Conservation (phyloP, 1,140 invertebrate genomes). For the Sycophila sp. region DNA sequence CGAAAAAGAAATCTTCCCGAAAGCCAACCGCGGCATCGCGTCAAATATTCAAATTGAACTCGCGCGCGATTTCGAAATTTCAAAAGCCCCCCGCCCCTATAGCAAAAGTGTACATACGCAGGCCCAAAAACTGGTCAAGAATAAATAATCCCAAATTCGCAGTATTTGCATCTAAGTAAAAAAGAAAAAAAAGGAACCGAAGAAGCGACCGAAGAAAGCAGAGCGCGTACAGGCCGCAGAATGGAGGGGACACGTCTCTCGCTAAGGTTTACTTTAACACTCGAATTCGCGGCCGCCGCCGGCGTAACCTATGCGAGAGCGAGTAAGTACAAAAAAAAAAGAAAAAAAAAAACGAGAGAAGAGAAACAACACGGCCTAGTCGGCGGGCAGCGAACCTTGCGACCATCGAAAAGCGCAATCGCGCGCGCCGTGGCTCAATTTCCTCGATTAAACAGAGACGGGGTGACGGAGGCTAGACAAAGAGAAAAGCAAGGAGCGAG, state of each 20-base stretch:
- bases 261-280: conserved; percentile 15
- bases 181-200: background rate
- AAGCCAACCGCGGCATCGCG: no score
- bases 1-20: no score
- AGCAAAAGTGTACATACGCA: no score
- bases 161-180: background rate
- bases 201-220: background rate
- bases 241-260: no score
- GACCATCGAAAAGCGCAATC: conserved; percentile 37
- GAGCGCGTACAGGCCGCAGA: no score
- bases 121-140: background rate
- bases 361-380: no score
- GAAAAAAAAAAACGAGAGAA: no score
- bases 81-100: background rate
- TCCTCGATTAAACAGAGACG: conserved; percentile 37
- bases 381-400: no score
- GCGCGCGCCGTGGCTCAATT: conserved; percentile 26
- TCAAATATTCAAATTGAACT: background rate
- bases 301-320: no score
- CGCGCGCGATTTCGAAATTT: background rate
- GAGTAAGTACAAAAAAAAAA: no score
- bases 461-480: background rate
- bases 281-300: background rate
- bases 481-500: background rate
- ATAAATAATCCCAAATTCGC: background rate